A percentile compares a stretch with the other conserved stretches of the same genome.
Conservation (phyloP, 2,797 vertebrate species). For the Chloroceryle amazona region DNA sequence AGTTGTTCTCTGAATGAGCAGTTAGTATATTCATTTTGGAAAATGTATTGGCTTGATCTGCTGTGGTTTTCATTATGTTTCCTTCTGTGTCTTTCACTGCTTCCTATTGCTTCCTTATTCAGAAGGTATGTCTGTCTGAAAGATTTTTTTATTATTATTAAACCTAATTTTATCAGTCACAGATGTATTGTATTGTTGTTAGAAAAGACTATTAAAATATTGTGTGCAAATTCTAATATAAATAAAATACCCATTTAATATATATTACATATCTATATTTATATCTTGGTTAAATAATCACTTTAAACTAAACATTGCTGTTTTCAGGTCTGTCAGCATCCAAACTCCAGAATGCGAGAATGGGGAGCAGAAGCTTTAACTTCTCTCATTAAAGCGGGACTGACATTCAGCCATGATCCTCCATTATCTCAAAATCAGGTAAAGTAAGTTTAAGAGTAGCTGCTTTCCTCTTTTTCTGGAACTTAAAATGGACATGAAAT, state of each 20-base stretch:
- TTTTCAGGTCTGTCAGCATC: slow-evolving; percentile 96
- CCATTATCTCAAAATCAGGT: slow-evolving; percentile 95
- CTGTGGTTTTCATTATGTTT: slow-evolving; percentile 79
- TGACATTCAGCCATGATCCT: slow-evolving; percentile 93
- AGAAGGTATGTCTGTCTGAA: slow-evolving; percentile 93
- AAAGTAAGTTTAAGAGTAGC: slow-evolving; percentile 34
- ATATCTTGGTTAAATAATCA: not conserved
- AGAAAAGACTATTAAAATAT: not conserved
- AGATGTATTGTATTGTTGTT: not conserved
- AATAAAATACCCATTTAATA: not conserved
- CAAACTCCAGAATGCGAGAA: slow-evolving; percentile 97
- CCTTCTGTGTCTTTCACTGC: slow-evolving; percentile 88
- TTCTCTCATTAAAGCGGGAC: slow-evolving; percentile 95
- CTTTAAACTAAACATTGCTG: not conserved
- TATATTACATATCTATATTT: not conserved
- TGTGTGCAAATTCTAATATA: not conserved
- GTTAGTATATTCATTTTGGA: not conserved
- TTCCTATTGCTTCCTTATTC: slow-evolving; percentile 88
- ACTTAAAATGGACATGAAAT: not conserved
- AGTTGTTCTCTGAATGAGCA: not conserved
- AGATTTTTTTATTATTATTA: not conserved
- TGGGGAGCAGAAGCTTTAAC: slow-evolving; percentile 98
- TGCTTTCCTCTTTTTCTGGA: slow-evolving; percentile 1
- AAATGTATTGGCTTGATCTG: slow-evolving; percentile 44
- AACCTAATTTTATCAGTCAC: not conserved